Conservation (phyloP, 2,888 invertebrate species). For the Hypena proboscidalis region DNA sequence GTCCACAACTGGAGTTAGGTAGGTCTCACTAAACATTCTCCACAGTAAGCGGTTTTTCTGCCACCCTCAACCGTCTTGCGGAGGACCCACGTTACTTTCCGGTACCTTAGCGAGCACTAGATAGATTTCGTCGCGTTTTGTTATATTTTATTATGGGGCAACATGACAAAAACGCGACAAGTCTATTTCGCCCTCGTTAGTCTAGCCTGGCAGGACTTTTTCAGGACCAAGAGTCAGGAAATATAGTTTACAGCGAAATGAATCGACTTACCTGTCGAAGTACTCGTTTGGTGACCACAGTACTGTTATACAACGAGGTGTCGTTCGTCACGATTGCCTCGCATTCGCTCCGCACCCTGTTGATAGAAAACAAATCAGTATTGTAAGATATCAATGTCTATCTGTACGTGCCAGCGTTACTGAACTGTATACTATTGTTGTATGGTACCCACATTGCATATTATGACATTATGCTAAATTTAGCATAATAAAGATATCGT, state of each 20-base stretch:
- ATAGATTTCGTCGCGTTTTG: no score
- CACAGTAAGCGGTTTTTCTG: no score
- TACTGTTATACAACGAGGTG: constrained; percentile 62
- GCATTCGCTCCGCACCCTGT: constrained; percentile 79
- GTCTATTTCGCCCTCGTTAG: no score
- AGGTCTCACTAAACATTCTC: no score
- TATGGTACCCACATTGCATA: not conserved
- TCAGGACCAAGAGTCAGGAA: not conserved
- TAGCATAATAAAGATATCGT: no score
- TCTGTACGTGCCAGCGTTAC: constrained; percentile 18
- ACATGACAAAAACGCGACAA: no score
- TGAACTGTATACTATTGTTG: constrained; percentile 1
- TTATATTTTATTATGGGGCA: no score
- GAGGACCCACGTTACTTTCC: no score
- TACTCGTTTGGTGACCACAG: constrained; percentile 57
- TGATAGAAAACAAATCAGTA: constrained; percentile 51
- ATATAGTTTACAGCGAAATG: not conserved
- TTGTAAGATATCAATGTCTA: constrained; percentile 28
- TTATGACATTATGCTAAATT: constrained; percentile 2
- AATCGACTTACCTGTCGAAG: constrained; percentile 67
- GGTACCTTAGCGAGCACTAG: no score
- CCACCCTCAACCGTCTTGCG: no score
- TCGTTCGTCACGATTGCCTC: constrained; percentile 75
- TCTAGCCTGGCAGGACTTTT: no score
- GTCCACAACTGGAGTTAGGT: no score